Conservation (phyloP, 1,140 invertebrate genomes). For the Neodiprion lecontei region DNA sequence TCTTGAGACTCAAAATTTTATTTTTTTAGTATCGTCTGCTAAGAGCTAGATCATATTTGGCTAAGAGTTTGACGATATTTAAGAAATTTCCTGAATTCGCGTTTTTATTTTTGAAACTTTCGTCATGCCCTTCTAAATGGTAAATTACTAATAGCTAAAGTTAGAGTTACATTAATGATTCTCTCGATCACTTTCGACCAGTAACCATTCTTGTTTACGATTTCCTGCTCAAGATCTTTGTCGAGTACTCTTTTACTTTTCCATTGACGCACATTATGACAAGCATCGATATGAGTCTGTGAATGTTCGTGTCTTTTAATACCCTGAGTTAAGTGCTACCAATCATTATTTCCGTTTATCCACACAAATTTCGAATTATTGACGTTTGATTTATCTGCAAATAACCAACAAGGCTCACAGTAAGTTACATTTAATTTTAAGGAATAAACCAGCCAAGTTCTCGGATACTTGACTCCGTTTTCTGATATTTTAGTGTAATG, state of each 20-base stretch:
- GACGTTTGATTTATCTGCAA: background rate
- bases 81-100: constrained; percentile 35
- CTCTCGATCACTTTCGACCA: constrained; percentile 17
- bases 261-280: constrained; percentile 36
- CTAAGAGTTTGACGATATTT: constrained; percentile 29
- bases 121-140: constrained; percentile 26
- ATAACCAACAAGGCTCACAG: background rate
- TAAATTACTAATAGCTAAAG: constrained; percentile 32
- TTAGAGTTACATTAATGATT: constrained; percentile 33
- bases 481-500: background rate
- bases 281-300: constrained; percentile 34
- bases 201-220: constrained; percentile 30
- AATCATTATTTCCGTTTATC: constrained; percentile 22
- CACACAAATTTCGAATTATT: background rate
- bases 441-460: background rate
- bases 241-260: constrained; percentile 36
- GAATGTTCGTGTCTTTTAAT: constrained; percentile 27
- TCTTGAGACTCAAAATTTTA: constrained; percentile 30
- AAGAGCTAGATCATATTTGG: constrained; percentile 29
- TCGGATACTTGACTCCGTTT: constrained; percentile 1
- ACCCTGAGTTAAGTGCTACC: constrained; percentile 27
- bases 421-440: background rate
- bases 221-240: constrained; percentile 36
- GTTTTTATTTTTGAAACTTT: constrained; percentile 21
- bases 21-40: constrained; percentile 8